A percentile compares a stretch with the other conserved stretches of the same genome.
phyloP scores from a whole-genome alignment of 2,888 invertebrate species.

The Halictus quadricinctus region DNA sequence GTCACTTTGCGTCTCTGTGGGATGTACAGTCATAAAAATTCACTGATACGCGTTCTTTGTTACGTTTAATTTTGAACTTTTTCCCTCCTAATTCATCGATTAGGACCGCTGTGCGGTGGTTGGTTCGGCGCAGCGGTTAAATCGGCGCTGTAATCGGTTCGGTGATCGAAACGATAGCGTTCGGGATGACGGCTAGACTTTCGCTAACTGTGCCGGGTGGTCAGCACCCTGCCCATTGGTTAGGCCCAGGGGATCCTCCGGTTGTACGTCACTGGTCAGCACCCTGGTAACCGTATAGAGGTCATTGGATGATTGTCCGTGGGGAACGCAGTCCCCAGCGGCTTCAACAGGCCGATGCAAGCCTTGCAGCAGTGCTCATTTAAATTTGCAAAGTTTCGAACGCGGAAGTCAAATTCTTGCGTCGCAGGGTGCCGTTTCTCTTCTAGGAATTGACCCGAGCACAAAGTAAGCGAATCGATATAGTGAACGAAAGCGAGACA shows the following conservation, averaged over 20 bases:
- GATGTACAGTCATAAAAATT: too few species aligned
- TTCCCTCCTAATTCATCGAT: too few species aligned
- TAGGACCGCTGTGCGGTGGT: background rate
- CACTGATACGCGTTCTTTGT: too few species aligned
- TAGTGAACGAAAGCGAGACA: too few species aligned
- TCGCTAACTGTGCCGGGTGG: slow-evolving; percentile 4
- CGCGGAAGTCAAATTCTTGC: too few species aligned
- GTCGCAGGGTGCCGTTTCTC: too few species aligned
- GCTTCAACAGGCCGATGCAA: background rate
- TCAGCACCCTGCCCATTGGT: slow-evolving; percentile 3
- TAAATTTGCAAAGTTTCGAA: too few species aligned
- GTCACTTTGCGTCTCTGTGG: too few species aligned
- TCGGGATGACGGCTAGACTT: slow-evolving; percentile 2
- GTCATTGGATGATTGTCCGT: background rate
- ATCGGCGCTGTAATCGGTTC: slow-evolving; percentile 9
- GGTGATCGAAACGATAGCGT: background rate
- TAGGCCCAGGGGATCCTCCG: background rate
- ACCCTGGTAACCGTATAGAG: background rate
- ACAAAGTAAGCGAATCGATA: too few species aligned
- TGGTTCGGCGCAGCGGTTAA: background rate
- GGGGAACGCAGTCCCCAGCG: background rate
- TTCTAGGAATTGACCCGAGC: too few species aligned
- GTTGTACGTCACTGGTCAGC: background rate
- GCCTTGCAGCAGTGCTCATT: background rate
- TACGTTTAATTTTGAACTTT: too few species aligned